Percentiles rank a stretch among this genome's conserved stretches.
Evolutionary conservation across 2,113 vertebrate genomes (phyloP).

Genomic region (Perccottus glenii): DNA sequence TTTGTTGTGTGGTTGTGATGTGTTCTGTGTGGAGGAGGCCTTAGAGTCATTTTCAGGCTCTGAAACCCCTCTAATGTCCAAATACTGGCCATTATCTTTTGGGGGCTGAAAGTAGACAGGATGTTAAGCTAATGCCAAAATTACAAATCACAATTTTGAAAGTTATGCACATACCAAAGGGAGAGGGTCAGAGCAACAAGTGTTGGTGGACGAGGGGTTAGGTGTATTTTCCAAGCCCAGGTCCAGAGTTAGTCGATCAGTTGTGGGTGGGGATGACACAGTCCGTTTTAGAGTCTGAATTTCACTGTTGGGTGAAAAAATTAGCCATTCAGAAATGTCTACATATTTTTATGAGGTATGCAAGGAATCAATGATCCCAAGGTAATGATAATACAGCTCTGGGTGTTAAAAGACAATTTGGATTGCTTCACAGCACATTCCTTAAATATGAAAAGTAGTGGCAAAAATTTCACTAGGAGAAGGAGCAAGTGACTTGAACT

Average conservation of each 20-base stretch:
- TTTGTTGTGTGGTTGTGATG: conserved; percentile 72
- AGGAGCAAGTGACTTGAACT: not conserved
- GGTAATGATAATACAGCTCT: not conserved
- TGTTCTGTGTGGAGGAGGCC: conserved; percentile 67
- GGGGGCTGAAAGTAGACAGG: conserved; percentile 71
- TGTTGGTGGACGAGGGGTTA: conserved; percentile 56
- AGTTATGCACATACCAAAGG: conserved; percentile 49
- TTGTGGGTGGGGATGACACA: conserved; percentile 73
- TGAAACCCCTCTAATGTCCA: conserved; percentile 81
- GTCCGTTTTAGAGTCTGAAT: conserved; percentile 89
- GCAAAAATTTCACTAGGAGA: conserved; percentile 13
- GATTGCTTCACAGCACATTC: conserved; percentile 8
- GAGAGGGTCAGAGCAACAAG: conserved; percentile 37
- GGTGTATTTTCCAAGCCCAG: conserved; percentile 68
- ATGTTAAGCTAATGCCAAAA: not conserved
- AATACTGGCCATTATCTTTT: conserved; percentile 85
- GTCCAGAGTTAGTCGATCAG: conserved; percentile 60
- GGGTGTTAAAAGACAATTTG: not conserved
- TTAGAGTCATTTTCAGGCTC: conserved; percentile 66
- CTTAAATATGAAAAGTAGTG: not conserved
- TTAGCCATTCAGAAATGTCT: too few species aligned
- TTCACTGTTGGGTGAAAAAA: conserved; percentile 80
- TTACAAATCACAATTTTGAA: not conserved
- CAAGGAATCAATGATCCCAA: not conserved
- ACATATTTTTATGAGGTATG: not conserved